A percentile compares a stretch with the other conserved stretches of the same genome.
These are phyloP conservation scores for Petroica traversi DNA, from an alignment of 2,113 vertebrate species.

Conservation along the genomic window DNA sequence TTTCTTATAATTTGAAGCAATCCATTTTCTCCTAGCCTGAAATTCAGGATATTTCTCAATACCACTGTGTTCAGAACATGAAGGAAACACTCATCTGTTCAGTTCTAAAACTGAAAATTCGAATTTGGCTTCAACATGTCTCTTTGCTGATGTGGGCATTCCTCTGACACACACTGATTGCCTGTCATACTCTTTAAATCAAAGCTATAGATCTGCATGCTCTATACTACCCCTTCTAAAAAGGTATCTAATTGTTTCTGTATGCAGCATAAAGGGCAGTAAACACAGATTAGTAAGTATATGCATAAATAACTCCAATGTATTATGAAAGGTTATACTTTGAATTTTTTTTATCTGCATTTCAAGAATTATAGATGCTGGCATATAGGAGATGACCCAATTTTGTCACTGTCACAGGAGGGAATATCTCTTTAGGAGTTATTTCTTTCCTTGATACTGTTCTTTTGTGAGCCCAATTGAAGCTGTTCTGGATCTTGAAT, in stretches of 20 bases:
- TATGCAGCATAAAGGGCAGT: neutral
- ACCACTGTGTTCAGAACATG: neutral
- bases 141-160: conserved; percentile 26
- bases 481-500: neutral
- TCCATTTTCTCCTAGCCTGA: neutral
- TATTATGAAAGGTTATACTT: neutral
- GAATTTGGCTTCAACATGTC: neutral
- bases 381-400: neutral
- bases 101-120: neutral
- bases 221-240: neutral
- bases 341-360: neutral
- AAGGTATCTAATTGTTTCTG: conserved; percentile 14
- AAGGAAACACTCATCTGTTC: neutral
- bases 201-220: conserved; percentile 4
- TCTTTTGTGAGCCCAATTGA: neutral
- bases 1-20: neutral
- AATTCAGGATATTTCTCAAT: neutral
- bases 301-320: neutral
- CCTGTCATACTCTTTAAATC: conserved; percentile 34
- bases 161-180: conserved; percentile 13
- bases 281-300: neutral
- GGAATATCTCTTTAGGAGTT: neutral
- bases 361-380: neutral
- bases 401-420: neutral
- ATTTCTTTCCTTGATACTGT: neutral